These are phyloP conservation scores for Brienomyrus brachyistius DNA, from an alignment of 2,113 vertebrate genomes.

Conservation along the genomic window DNA sequence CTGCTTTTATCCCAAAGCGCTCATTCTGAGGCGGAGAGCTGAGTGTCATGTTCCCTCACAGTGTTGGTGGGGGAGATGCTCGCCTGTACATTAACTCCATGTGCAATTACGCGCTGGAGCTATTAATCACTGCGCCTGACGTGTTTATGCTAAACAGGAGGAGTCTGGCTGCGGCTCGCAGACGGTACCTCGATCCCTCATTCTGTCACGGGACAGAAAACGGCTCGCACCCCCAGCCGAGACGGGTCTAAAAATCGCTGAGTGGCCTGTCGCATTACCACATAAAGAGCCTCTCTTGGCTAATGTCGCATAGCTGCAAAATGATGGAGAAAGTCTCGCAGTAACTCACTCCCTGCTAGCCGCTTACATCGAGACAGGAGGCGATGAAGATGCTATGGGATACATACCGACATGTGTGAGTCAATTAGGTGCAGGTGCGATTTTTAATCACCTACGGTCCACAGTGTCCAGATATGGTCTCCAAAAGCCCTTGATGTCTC, in stretches of 20 bases:
- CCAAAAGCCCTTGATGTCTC: not conserved
- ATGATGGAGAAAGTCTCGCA: not conserved
- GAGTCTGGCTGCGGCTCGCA: not conserved
- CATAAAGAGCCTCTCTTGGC: not conserved
- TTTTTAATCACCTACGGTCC: not conserved
- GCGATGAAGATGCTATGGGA: not conserved
- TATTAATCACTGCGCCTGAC: conserved; percentile 14
- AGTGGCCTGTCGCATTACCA: not conserved
- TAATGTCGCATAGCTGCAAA: not conserved
- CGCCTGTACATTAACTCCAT: conserved; percentile 15
- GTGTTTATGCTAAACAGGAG: conserved; percentile 16
- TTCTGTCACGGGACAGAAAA: conserved; percentile 15
- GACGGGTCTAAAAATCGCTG: not conserved
- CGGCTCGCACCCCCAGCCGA: not conserved
- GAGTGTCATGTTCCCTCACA: conserved; percentile 1
- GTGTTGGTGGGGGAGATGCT: not conserved
- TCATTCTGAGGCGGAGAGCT: not conserved
- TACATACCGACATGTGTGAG: not conserved
- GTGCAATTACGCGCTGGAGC: conserved; percentile 7
- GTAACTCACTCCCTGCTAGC: not conserved
- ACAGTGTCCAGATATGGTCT: not conserved
- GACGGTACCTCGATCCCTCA: conserved; percentile 13
- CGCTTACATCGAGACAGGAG: not conserved
- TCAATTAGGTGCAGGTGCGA: not conserved
- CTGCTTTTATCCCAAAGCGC: not conserved